Evolutionary conservation across 2,797 vertebrate species (phyloP), one percentile per base, ranked within the genome.

Genomic region (Clarias laeviceps): DNA sequence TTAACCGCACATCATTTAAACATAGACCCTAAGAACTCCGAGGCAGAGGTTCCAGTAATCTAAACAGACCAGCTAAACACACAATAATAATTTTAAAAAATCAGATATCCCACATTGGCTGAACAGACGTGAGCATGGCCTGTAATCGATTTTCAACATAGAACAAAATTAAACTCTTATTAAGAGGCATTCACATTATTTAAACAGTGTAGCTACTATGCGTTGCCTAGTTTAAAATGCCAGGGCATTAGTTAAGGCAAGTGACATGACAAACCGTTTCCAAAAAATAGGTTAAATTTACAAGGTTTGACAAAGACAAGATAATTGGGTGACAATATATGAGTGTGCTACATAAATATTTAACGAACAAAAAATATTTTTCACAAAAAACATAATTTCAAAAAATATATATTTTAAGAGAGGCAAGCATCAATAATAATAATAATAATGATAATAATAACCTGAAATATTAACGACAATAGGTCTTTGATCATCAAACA

Each of bases 401-500:
- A 2, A 72, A 11, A n/a, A 15, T 15, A 50, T 29, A 27, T 54
- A 54, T 17, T 73, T 73, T 73, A 73, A 27, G n/a, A n/a, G 54
- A 57, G 12, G 24, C 50, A 76, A 76, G 27, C 15, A 76, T 6
- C 14, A 76, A 8, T 18, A 73, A 8, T 6, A 72, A 45, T n/a
- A 45, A 45, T 24, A 66, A 61, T 74, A 59, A 77, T 37, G 11
- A 40, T 76, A 56, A 85, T 18, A 78, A n/a, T 73, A 83, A 73
- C 24, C 45, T 64, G 4, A 32, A 73, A 11, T 76, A 74, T 88
- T 88, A 89, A 88, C 20, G 86, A 91, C 86, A 92, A 88, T 92
- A 88, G 89, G 72, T 80, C 90, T 88, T 95, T 93, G 91, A 94
- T 96, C 94, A 95, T 94, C 96, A 96, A 94, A 94, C 95, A 95